A percentile compares a stretch with the other conserved stretches of the same genome.
These are phyloP conservation scores for Tribolium madens DNA, from an alignment of 1,140 invertebrate genomes.

Conservation along the genomic window DNA sequence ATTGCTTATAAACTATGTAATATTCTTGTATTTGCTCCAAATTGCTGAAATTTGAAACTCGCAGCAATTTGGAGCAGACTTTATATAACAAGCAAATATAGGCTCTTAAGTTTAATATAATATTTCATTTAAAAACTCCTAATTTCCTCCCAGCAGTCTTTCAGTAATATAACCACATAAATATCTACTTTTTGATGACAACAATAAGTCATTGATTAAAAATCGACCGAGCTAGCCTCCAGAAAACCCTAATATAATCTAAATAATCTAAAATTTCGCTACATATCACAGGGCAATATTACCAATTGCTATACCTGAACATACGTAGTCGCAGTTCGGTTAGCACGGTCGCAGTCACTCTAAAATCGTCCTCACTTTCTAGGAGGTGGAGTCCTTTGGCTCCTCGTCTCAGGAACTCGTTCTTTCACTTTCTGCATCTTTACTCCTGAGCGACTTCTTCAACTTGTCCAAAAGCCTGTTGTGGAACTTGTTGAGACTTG, in stretches of 20 bases:
- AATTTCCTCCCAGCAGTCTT: slow-evolving; percentile 45
- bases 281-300: slow-evolving; percentile 57
- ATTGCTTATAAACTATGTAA: slow-evolving; percentile 45
- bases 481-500: slow-evolving; percentile 86
- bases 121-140: slow-evolving; percentile 11
- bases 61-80: no score
- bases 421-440: slow-evolving; percentile 67
- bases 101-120: slow-evolving; percentile 21
- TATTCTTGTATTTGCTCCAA: background rate
- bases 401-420: slow-evolving; percentile 63
- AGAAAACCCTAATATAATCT: slow-evolving; percentile 20
- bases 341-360: slow-evolving; percentile 49
- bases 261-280: slow-evolving; percentile 45
- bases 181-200: slow-evolving; percentile 6
- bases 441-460: slow-evolving; percentile 79
- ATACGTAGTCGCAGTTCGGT: slow-evolving; percentile 43
- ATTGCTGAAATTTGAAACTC: no score
- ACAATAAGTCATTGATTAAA: slow-evolving; percentile 20
- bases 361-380: slow-evolving; percentile 45
- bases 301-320: slow-evolving; percentile 55
- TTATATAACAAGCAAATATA: slow-evolving; percentile 46
- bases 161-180: slow-evolving; percentile 33
- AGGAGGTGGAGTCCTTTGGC: slow-evolving; percentile 1
- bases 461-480: slow-evolving; percentile 86
- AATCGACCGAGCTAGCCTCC: slow-evolving; percentile 48